Conservation (phyloP, 2,113 vertebrate species). For the Pelecanus crispus region DNA sequence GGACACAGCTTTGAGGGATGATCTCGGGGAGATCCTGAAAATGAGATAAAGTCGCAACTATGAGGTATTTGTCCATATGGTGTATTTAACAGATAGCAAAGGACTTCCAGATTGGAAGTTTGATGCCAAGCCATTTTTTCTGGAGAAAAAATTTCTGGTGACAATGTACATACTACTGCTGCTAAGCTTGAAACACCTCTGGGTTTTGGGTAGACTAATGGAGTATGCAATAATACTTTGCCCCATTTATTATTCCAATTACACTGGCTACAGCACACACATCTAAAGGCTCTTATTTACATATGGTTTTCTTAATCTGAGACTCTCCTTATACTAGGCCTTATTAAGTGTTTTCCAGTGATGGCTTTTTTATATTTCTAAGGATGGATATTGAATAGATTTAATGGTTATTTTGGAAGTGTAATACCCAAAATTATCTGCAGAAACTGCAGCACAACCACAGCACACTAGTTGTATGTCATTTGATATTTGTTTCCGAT, state of each 20-base stretch:
- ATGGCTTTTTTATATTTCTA: background rate
- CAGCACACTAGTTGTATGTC: background rate
- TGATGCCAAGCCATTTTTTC: background rate
- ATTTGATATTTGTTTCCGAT: background rate
- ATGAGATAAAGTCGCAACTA: background rate
- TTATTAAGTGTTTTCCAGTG: background rate
- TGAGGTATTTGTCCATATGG: background rate
- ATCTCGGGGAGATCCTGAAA: background rate
- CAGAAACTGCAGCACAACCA: background rate
- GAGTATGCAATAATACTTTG: background rate
- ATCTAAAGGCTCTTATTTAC: background rate
- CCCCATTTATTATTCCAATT: background rate
- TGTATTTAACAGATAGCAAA: background rate
- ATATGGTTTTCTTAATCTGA: background rate
- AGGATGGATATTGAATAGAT: background rate
- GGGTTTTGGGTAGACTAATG: background rate
- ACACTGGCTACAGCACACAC: background rate
- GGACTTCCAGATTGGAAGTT: background rate
- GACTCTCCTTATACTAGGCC: background rate
- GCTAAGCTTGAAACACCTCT: background rate
- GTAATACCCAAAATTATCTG: background rate
- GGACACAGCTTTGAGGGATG: background rate
- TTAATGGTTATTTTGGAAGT: background rate
- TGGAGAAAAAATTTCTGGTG: background rate
- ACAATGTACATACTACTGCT: background rate